Base-by-base conservation (phyloP, 2,888 invertebrate species). In the Nemapogon koenigi region DNA sequence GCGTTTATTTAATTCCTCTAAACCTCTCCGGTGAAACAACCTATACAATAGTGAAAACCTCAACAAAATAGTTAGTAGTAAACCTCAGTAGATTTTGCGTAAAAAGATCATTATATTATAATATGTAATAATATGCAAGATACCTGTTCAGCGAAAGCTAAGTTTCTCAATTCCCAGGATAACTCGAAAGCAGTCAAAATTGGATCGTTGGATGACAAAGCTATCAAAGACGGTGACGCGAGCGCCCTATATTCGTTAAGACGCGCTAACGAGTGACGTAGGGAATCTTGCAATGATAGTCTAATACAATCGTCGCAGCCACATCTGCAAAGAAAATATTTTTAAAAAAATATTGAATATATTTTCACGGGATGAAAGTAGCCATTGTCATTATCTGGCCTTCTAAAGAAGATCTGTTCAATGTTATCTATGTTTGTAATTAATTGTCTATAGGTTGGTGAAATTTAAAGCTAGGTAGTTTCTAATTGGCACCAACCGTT, bases 161-260 rank as follows among this genome's bases (percentile, higher is more conserved):
- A 81, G 53, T 91, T 88, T 46, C 93, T 82, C 16, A 98, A 76
- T 55, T 98, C 97, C 94, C 95, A 97, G 39, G 95, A 94, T 32
- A 97, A 76, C 62, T 97, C 91, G 61, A 97, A 97, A 11, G 97
- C 93, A 0, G 96, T 96, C 47, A 96, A 79, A 38, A 97, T 85
- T 1, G 97, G 97, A 71, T 97, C 97, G 41, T 86, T 88, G 6
- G 94, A 94, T 19, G 94, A 95, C 22, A 97, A 75, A 0, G 95
- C 94, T 47, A 97, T 97, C 35, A 97, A 84, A 0, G 96, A 96
- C 0, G 97, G 95, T 55, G 94, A 94, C 0, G 96, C 90, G 38
- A 97, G 70, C 0, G 97, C 97, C 44, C 89, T 85, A 73, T 97
- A 97, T 51, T 94, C 91, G 59, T 97, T 96, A 35, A 97, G 88